Evolutionary conservation across 2,113 vertebrate genomes (phyloP).

Genomic region (Xiphophorus couchianus): DNA sequence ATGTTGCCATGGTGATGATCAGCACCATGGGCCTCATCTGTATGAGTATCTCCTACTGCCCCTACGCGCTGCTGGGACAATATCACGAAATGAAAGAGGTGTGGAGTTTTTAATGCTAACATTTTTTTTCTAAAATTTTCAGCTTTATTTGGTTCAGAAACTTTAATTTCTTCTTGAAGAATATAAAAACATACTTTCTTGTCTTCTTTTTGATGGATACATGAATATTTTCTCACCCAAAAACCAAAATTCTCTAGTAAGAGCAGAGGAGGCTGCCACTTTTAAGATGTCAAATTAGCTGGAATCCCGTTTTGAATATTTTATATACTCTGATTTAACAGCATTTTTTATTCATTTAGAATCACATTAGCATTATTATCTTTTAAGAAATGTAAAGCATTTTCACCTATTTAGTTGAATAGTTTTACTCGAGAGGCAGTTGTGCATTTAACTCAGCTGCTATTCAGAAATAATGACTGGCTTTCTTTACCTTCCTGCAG

Average conservation of each 20-base stretch:
- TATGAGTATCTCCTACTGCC: slow-evolving; percentile 99
- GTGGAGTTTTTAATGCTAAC: background rate
- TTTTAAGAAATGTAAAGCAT: background rate
- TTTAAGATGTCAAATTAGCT: no score
- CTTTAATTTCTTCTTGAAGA: no score
- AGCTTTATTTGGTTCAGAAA: no score
- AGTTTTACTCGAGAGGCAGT: background rate
- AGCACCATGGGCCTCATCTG: slow-evolving; percentile 98
- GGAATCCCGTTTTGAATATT: no score
- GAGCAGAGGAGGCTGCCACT: no score
- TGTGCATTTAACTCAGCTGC: background rate
- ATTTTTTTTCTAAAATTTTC: no score
- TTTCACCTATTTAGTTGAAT: background rate
- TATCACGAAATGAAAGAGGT: slow-evolving; percentile 97
- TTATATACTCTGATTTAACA: no score
- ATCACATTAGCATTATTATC: background rate
- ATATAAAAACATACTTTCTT: no score
- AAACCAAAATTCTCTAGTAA: no score
- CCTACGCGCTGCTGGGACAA: slow-evolving; percentile 94
- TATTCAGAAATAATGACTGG: background rate
- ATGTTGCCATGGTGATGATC: slow-evolving; percentile 96
- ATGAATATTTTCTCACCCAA: no score
- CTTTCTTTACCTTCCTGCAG: slow-evolving; percentile 70
- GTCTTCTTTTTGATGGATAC: no score
- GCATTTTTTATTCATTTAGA: background rate